A percentile compares a stretch with the other conserved stretches of the same genome.
These are phyloP conservation scores for Bombus pyrosoma DNA, from an alignment of 1,140 invertebrate genomes.

Conservation along the genomic window DNA sequence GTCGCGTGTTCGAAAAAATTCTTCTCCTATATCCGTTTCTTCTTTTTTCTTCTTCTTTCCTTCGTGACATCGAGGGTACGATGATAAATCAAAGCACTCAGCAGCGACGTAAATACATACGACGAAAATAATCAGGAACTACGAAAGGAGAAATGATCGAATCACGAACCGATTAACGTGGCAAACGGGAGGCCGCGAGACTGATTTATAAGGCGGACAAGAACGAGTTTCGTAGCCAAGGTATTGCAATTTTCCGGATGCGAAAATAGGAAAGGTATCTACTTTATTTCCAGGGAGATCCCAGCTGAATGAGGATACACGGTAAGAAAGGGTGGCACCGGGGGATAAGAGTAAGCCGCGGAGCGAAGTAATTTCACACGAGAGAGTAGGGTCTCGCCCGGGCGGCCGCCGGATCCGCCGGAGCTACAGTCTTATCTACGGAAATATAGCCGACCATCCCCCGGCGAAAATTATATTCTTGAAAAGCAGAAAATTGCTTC, in stretches of 20 bases:
- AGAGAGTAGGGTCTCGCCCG: conserved; percentile 71
- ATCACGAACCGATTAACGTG: conserved; percentile 31
- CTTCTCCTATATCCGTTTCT: too few relatives aligned
- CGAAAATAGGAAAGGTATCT: conserved; percentile 81
- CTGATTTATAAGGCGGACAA: conserved; percentile 61
- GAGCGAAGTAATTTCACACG: conserved; percentile 82
- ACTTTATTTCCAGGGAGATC: conserved; percentile 81
- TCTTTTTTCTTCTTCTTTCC: too few relatives aligned
- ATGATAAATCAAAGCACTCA: neutral
- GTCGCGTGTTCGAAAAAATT: neutral
- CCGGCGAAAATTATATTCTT: conserved; percentile 81
- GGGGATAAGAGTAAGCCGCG: conserved; percentile 81
- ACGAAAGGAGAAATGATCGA: conserved; percentile 3
- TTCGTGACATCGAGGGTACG: neutral
- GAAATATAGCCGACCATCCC: conserved; percentile 70
- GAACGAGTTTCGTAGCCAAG: conserved; percentile 40
- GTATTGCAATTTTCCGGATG: conserved; percentile 81
- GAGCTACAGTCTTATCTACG: conserved; percentile 77
- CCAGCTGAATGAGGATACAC: conserved; percentile 80
- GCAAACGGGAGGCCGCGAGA: neutral
- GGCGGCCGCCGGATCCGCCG: conserved; percentile 58
- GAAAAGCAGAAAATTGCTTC: conserved; percentile 80
- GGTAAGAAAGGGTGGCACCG: conserved; percentile 71
- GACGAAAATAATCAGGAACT: neutral
- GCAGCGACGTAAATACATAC: neutral